Base-by-base conservation (phyloP, 2,888 invertebrate genomes). In the Drosophila algonquin region DNA sequence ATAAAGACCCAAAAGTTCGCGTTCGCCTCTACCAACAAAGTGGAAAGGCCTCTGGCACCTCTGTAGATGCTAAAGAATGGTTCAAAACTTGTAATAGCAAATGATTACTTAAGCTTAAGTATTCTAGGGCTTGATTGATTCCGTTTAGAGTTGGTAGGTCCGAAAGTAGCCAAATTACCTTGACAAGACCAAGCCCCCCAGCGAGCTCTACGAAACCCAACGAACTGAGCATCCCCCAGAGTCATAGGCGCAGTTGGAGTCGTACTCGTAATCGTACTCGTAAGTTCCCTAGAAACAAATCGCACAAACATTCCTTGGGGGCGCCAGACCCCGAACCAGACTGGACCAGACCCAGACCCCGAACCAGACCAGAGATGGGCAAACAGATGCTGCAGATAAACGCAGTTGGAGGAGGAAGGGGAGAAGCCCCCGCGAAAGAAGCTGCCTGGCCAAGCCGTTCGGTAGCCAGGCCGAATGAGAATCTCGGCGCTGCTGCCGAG, bases 381-480 rank as follows among this genome's bases (percentile, higher is more conserved):
- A 62, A 65, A 70, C 63, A 73, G 69, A 79, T 80, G 73, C 59
- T 55, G 71, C 57, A 67, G 73, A 81, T 72, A 76, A 79, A 40
- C 55, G 58, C 50, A 63, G 76, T 57, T 45, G 70, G 51, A 51
- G 24, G 40, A 35, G 24, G 40, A 35, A 55, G 61, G 24, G 40
- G 16, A 55, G 61, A 32, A 51, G 44, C 32, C 21, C 2, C 21
- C 21, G 21, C 21, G 21, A 2, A 21, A 21, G 21, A 21, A 21
- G 21, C 21, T 21, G 21, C 21, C n/a, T 24, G 18, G 18, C 18
- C 46, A 51, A 40, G 61, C 59, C 63, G 63, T 63, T 74, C 89
- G 83, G 81, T 87, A 87, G 87, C 89, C 71, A 53, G 80, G 70
- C 73, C 73, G 77, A 82, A 86, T 82, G 73, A 74, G 77, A 82